phyloP scores from a whole-genome alignment of 2,888 invertebrate species.

The Pedicia rivosa region DNA sequence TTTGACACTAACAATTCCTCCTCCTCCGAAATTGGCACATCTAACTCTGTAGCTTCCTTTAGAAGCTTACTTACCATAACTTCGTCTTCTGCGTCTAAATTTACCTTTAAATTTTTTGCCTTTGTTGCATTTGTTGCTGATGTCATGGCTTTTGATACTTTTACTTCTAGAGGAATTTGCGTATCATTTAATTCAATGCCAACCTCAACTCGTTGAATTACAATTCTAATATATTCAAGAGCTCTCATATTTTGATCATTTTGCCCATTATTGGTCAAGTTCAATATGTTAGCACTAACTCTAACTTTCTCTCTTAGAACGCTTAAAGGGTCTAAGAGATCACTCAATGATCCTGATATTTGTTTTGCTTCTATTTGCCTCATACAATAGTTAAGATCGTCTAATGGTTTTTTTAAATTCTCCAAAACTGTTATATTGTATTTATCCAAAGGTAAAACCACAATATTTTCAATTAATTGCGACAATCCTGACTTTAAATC shows the following conservation, averaged over 20 bases:
- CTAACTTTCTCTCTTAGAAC: constrained; percentile 22
- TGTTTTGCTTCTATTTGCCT: constrained; percentile 29
- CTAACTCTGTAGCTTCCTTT: too few species aligned
- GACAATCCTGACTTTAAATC: constrained; percentile 37
- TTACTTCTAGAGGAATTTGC: constrained; percentile 22
- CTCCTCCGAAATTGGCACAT: too few species aligned
- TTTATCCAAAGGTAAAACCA: constrained; percentile 30
- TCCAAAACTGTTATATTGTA: constrained; percentile 32
- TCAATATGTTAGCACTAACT: constrained; percentile 21
- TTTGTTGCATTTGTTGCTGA: too few species aligned
- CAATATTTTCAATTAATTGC: constrained; percentile 37
- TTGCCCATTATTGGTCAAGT: constrained; percentile 16
- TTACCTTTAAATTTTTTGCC: too few species aligned
- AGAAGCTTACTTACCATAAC: too few species aligned
- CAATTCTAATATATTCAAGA: constrained; percentile 20
- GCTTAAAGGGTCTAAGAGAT: constrained; percentile 26
- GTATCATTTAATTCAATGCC: constrained; percentile 27
- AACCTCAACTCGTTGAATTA: constrained; percentile 21
- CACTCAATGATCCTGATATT: constrained; percentile 24
- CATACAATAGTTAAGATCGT: constrained; percentile 32
- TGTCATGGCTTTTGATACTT: too few species aligned
- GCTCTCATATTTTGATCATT: constrained; percentile 20
- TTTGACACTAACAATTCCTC: background rate
- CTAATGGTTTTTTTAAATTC: constrained; percentile 34
- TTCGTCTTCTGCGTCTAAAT: constrained; percentile 20